Conservation (phyloP, 2,113 vertebrate species). For the Oenanthe melanoleuca region DNA sequence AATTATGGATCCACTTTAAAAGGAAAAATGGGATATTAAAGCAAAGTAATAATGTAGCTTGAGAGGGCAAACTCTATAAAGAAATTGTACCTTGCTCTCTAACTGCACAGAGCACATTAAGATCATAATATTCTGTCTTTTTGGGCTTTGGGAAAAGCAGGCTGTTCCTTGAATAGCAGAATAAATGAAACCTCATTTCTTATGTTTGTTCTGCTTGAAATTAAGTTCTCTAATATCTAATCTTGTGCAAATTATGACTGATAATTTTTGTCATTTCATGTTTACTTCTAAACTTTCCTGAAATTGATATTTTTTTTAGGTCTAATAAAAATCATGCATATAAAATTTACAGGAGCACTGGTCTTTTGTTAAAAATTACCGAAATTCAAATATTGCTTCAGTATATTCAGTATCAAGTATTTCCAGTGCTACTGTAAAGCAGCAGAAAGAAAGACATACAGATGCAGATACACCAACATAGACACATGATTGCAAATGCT, state of each 20-base stretch:
- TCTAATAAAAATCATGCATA: neutral
- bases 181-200: neutral
- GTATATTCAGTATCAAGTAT: neutral
- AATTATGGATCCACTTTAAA: neutral
- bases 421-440: neutral
- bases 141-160: neutral
- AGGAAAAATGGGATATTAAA: neutral
- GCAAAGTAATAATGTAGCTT: neutral
- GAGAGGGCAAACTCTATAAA: neutral
- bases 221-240: neutral
- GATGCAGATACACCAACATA: neutral
- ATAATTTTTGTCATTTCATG: neutral
- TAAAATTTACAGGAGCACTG: rapidly evolving
- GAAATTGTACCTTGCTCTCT: neutral
- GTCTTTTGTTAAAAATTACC: neutral
- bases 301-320: neutral
- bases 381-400: neutral
- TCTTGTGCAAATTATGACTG: neutral
- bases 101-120: neutral
- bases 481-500: neutral
- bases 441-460: neutral
- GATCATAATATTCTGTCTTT: neutral
- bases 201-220: neutral
- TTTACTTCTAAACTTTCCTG: neutral
- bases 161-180: neutral